A percentile compares a stretch with the other conserved stretches of the same genome.
Conservation (phyloP, 2,113 vertebrate genomes). For the Myrmecophaga tridactyla region DNA sequence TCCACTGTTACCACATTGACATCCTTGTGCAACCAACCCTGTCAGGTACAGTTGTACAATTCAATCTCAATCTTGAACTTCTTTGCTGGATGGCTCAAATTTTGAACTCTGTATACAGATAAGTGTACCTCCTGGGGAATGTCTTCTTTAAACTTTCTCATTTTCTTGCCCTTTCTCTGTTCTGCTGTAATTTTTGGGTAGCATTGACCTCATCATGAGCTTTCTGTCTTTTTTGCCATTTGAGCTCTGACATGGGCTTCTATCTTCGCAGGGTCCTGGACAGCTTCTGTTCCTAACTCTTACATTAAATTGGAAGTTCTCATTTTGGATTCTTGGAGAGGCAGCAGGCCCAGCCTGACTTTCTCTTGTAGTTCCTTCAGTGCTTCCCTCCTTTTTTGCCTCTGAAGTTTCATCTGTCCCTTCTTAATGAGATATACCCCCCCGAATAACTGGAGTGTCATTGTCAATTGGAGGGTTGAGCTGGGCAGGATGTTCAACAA, state of each 20-base stretch:
- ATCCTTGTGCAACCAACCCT: conserved; percentile 97
- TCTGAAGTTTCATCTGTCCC: conserved; percentile 96
- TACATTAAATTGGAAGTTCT: conserved; percentile 98
- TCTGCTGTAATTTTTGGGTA: conserved; percentile 94
- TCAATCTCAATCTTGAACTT: conserved; percentile 99
- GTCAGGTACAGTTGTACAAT: conserved; percentile 95
- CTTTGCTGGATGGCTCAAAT: conserved; percentile 96
- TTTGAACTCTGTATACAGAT: conserved; percentile 96
- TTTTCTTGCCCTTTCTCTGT: conserved; percentile 97
- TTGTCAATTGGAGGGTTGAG: conserved; percentile 92
- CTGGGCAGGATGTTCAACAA: conserved; percentile 97
- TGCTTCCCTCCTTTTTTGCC: conserved; percentile 93
- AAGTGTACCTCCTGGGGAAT: conserved; percentile 93
- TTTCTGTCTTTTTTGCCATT: conserved; percentile 98
- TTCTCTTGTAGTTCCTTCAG: conserved; percentile 98
- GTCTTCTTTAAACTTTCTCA: conserved; percentile 98
- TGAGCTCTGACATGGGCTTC: conserved; percentile 97
- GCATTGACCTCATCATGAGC: conserved; percentile 98
- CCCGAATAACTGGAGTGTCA: conserved; percentile 91
- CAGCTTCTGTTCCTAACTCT: conserved; percentile 96
- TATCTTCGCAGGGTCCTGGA: conserved; percentile 97
- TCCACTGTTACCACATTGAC: conserved; percentile 98
- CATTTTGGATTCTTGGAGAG: conserved; percentile 98
- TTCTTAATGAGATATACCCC: conserved; percentile 97
- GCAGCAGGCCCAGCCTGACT: conserved; percentile 96